Evolutionary conservation across 2,888 invertebrate genomes (phyloP), one percentile per base, ranked within the genome.

Genomic region (Apoda limacodes): DNA sequence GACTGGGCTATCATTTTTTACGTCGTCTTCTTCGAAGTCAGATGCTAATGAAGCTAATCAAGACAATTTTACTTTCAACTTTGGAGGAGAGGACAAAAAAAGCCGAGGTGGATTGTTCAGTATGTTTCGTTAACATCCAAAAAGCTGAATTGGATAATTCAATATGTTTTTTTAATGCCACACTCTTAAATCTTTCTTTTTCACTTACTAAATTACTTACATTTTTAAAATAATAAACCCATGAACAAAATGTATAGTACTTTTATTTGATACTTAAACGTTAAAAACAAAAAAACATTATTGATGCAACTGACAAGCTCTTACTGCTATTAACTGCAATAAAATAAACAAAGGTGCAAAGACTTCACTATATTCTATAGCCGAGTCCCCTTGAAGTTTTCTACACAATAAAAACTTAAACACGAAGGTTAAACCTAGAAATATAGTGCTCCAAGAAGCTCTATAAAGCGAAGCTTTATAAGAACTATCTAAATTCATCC

Each of bases 371-470:
- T 90, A 95, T 57, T 94, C 94, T 42, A 94, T 84, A 17, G 85
- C 85, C 24, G 88, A 88, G 57, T 90, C 89, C 5, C 91, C 92
- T 48, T 90, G 87, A 28, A 97, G 70, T 63, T 93, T 95, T 58
- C 92, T 88, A 68, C 95, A 96, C 30, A 97, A 66, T 45, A 97
- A 83, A 75, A 94, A 90, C 69, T 98, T 95, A 61, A 95, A 96
- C 35, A 93, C 87, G 78, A 94, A 93, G 39, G 94, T 86, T 43
- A 95, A 82, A 19, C 92, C 85, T 35, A 96, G 72, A 59, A 92
- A 90, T 49, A 90, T 88, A 30, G 89, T 84, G 55, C 93, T 94
- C 90, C 93, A 94, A 36, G 89, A 87, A 15, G 91, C 87, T 48
- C 94, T 83, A 37, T 93, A 82, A 25, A 92, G 71, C n/a, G 92